Percentiles rank a stretch among this genome's conserved stretches.
These are phyloP conservation scores for Acropora yongei DNA, from an alignment of 64 coral and sea anemone species.

Conservation along the genomic window DNA sequence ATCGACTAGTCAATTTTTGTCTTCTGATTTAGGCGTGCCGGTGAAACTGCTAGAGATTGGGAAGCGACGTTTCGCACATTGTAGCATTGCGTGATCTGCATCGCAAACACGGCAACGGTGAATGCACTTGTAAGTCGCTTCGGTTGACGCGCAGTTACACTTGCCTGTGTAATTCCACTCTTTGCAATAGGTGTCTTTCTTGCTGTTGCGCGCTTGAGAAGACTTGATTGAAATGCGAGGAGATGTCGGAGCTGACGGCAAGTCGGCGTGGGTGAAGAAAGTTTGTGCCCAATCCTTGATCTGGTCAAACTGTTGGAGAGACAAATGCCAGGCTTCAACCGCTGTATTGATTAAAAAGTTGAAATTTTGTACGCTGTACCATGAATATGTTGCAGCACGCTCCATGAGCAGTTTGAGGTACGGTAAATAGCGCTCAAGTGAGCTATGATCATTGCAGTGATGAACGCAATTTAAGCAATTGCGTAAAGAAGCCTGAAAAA, in stretches of 20 bases:
- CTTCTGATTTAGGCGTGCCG: slow-evolving; percentile 11
- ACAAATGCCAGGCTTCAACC: not conserved
- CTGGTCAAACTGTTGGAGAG: not conserved
- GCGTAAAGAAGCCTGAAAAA: too few relatives aligned
- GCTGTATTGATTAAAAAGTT: not conserved
- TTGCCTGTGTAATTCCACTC: slow-evolving; percentile 50
- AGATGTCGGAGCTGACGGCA: not conserved
- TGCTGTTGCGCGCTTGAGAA: not conserved
- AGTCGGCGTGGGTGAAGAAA: not conserved
- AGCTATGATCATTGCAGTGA: too few relatives aligned
- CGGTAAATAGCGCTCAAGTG: not conserved
- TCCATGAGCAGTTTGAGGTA: slow-evolving; percentile 22
- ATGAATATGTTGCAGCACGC: slow-evolving; percentile 5
- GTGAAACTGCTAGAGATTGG: not conserved
- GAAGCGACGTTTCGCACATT: too few relatives aligned
- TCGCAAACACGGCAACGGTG: not conserved
- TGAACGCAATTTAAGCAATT: too few relatives aligned
- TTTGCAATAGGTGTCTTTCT: slow-evolving; percentile 47
- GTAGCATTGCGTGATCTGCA: too few relatives aligned
- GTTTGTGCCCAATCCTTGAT: not conserved
- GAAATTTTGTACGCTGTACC: not conserved
- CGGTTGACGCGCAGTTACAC: slow-evolving; percentile 35
- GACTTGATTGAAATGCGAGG: not conserved
- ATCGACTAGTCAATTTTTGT: not conserved
- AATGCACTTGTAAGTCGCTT: slow-evolving; percentile 28